Evolutionary conservation across 1,140 invertebrate genomes (phyloP).

Genomic region (Aphidius ervi): DNA sequence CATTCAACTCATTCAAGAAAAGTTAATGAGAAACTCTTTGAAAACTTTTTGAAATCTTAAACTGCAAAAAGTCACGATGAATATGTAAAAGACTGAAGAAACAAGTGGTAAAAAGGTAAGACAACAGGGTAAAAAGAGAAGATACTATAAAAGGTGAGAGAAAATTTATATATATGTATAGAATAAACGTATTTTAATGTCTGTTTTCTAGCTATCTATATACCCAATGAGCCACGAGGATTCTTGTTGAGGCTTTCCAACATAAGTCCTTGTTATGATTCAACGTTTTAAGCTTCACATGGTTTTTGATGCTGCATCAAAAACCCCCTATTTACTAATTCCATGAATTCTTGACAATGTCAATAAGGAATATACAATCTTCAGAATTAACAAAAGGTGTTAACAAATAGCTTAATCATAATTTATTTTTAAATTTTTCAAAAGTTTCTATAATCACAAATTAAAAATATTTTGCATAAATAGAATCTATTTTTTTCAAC

Average conservation of each 20-base stretch:
- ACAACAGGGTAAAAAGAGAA: too few relatives aligned
- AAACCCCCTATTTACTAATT: conserved; percentile 21
- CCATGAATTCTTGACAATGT: conserved; percentile 19
- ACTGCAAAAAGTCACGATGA: conserved; percentile 24
- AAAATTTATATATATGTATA: conserved; percentile 5
- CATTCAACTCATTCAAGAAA: neutral
- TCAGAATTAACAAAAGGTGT: too few relatives aligned
- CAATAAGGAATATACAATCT: conserved; percentile 16
- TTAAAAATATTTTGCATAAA: too few relatives aligned
- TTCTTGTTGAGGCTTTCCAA: conserved; percentile 30
- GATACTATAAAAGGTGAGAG: too few relatives aligned
- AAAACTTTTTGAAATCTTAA: conserved; percentile 18
- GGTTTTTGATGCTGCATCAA: conserved; percentile 14
- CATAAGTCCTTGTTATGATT: conserved; percentile 34
- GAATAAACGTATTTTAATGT: conserved; percentile 21
- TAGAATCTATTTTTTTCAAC: too few relatives aligned
- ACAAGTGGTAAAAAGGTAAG: too few relatives aligned
- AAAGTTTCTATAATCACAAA: too few relatives aligned
- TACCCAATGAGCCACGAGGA: conserved; percentile 25
- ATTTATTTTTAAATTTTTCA: too few relatives aligned
- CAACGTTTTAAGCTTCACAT: conserved; percentile 26
- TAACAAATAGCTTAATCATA: too few relatives aligned
- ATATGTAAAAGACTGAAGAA: conserved; percentile 23
- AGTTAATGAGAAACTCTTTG: conserved; percentile 1
- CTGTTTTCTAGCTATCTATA: conserved; percentile 15